Base-by-base conservation (phyloP, 2,888 invertebrate genomes). In the Eupeodes latifasciatus region DNA sequence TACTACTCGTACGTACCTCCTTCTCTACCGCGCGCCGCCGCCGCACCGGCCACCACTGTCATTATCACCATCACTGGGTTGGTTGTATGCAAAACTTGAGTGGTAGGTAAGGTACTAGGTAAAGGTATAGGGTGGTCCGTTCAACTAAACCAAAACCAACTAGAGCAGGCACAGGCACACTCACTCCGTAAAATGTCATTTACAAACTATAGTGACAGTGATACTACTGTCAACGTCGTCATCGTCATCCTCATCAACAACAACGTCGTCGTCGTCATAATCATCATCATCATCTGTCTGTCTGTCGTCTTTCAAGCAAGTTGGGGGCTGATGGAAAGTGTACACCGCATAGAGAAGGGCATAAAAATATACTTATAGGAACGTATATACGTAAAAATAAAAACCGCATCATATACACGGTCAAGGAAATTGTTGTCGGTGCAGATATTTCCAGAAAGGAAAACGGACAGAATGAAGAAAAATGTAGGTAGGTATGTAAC, bases 341-440 rank as follows among this genome's bases (percentile, higher is more conserved):
- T 61, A 77, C 66, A 83, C 76, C 76, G 49, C 86, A 87, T 76
- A 80, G 67, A 74, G 81, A 88, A 81, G 80, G 84, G 84, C 76
- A 27, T 3, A 27, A 0, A 27, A 27, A 27, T 27, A 27, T 27
- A 27, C 2, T 1, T 27, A 27, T 27, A 27, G 27, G 27, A 27
- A 27, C 1, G 27, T 27, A 19, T 19, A 87, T 9, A 77, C 5
- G 40, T 40, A 12, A 74, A 57, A 83, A 27, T 27, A 64, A 79
- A 76, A 88, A 88, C 84, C 87, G 84, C 87, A 71, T 71, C 55
- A 84, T 40, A 84, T 40, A 78, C 87, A 78, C 69, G 84, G 87
- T 85, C 81, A 88, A 85, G 81, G 87, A 85, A 84, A 81, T 77
- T 81, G 76, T 36, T 87, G 84, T 84, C 80, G 72, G 72, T 80